A percentile compares a stretch with the other conserved stretches of the same genome.
Conservation (phyloP, 2,888 invertebrate genomes). For the Clistopyga incitator region DNA sequence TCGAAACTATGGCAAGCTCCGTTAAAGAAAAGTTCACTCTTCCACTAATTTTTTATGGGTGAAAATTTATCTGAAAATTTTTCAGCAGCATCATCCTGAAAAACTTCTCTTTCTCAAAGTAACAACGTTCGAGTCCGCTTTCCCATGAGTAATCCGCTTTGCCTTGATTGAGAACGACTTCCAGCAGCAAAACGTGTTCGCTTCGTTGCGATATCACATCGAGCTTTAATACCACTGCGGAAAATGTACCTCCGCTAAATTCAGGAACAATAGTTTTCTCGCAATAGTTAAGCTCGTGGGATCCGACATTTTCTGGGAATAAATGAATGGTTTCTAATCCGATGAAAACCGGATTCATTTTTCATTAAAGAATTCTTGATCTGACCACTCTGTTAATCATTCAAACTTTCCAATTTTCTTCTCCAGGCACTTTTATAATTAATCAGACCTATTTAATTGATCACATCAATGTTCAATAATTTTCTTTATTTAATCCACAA, state of each 20-base stretch:
- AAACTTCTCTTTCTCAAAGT: background rate
- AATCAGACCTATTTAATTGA: too few relatives aligned
- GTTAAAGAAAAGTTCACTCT: background rate
- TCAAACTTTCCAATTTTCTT: too few relatives aligned
- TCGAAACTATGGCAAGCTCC: background rate
- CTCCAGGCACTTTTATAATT: too few relatives aligned
- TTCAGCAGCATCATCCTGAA: slow-evolving; percentile 2
- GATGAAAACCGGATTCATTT: background rate
- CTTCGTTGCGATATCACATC: background rate
- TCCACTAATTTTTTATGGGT: background rate
- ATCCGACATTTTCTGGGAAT: background rate
- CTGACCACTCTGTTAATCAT: background rate
- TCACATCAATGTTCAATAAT: too few relatives aligned
- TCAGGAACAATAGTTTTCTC: slow-evolving; percentile 13
- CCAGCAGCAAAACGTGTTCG: slow-evolving; percentile 14
- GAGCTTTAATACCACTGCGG: slow-evolving; percentile 15
- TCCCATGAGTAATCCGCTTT: slow-evolving; percentile 52
- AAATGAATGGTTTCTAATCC: background rate
- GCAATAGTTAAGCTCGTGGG: background rate
- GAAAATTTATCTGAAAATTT: slow-evolving; percentile 13
- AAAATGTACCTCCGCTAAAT: background rate
- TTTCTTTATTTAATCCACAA: too few relatives aligned
- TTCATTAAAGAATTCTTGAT: background rate
- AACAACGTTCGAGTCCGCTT: slow-evolving; percentile 20
- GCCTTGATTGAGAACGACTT: slow-evolving; percentile 36